Conservation (phyloP, 2,113 vertebrate species). For the Collichthys lucidus region DNA sequence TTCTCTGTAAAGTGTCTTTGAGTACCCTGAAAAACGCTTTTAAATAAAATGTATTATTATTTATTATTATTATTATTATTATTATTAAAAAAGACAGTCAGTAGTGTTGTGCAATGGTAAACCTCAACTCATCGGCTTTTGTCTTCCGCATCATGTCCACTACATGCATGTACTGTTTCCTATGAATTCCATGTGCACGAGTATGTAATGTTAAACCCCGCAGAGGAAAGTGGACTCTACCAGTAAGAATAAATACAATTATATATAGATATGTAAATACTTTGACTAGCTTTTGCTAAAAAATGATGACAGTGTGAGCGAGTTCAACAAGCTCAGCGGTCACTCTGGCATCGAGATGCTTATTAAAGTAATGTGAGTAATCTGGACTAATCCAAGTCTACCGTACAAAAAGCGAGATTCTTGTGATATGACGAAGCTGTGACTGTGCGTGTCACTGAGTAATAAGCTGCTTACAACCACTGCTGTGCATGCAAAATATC, state of each 20-base stretch:
- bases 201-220: background rate
- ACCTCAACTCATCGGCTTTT: background rate
- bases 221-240: background rate
- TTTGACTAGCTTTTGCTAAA: background rate
- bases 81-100: background rate
- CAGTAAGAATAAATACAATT: background rate
- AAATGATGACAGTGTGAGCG: background rate
- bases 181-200: background rate
- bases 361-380: conserved; percentile 2
- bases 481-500: background rate
- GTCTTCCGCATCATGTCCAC: background rate
- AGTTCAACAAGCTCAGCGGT: background rate
- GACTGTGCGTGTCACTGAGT: background rate
- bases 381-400: background rate
- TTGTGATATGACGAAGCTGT: background rate
- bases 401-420: background rate
- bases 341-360: conserved; percentile 2
- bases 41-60: no score
- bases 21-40: no score
- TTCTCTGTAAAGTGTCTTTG: no score
- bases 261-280: background rate
- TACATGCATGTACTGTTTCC: background rate
- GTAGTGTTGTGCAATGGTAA: background rate
- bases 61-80: no score
- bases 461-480: background rate